phyloP scores from a whole-genome alignment of 2,888 invertebrate species.

The Monopis laevigella region DNA sequence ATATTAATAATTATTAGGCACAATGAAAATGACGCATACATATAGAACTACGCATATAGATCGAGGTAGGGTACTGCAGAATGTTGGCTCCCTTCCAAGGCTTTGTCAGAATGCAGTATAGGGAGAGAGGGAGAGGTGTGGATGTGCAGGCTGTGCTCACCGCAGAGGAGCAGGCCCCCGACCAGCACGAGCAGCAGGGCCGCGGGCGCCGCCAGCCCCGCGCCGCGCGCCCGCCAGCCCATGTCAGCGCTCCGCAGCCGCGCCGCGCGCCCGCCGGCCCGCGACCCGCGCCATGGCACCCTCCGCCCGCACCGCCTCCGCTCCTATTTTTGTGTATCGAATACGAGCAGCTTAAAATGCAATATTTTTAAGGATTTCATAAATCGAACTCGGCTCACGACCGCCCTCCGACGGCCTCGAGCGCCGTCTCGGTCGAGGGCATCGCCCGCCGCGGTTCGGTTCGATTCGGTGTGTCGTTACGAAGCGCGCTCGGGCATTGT shows the following conservation, averaged over 20 bases:
- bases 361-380: slow-evolving; percentile 55
- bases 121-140: no score
- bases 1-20: no score
- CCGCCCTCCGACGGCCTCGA: slow-evolving; percentile 55
- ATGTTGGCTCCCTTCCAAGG: no score
- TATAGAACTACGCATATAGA: no score
- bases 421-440: slow-evolving; percentile 54
- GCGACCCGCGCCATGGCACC: slow-evolving; percentile 49
- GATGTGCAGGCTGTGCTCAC: background rate
- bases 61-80: no score
- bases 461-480: slow-evolving; percentile 42
- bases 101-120: no score
- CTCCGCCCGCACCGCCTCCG: slow-evolving; percentile 30
- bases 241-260: slow-evolving; percentile 55
- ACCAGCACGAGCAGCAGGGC: slow-evolving; percentile 60
- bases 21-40: no score
- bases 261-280: slow-evolving; percentile 47
- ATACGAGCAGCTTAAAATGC: slow-evolving; percentile 47
- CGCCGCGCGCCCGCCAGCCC: slow-evolving; percentile 63
- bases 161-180: slow-evolving; percentile 49
- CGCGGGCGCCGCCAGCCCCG: slow-evolving; percentile 64
- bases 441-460: slow-evolving; percentile 50
- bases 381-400: slow-evolving; percentile 49
- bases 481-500: slow-evolving; percentile 62
- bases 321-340: slow-evolving; percentile 46